These are phyloP conservation scores for Drosophila nigromelanica DNA, from an alignment of 1,140 invertebrate genomes.

Conservation along the genomic window DNA sequence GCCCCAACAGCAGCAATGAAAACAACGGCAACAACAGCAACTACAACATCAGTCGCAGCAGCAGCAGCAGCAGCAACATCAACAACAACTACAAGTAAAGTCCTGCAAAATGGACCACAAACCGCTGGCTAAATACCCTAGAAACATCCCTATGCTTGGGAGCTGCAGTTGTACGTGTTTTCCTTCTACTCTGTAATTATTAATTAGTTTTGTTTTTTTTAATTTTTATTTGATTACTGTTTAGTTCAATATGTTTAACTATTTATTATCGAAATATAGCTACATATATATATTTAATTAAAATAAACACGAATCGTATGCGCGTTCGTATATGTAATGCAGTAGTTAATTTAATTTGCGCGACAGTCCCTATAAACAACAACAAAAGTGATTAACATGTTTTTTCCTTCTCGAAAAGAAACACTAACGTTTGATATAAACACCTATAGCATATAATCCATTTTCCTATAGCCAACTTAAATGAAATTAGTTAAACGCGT, in stretches of 20 bases:
- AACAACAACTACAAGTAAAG: slow-evolving; percentile 17
- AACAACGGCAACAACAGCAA: background rate
- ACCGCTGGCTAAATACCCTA: slow-evolving; percentile 21
- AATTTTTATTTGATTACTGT: slow-evolving; percentile 74
- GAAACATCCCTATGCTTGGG: slow-evolving; percentile 9
- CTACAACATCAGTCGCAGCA: slow-evolving; percentile 10
- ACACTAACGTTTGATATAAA: slow-evolving; percentile 41
- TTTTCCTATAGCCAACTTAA: slow-evolving; percentile 77
- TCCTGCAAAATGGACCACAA: slow-evolving; percentile 36
- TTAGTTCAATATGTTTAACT: slow-evolving; percentile 81
- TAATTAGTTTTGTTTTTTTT: slow-evolving; percentile 73
- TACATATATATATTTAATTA: slow-evolving; percentile 59
- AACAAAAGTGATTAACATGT: slow-evolving; percentile 71
- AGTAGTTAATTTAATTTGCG: slow-evolving; percentile 79
- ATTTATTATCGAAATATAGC: slow-evolving; percentile 79
- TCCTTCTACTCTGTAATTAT: slow-evolving; percentile 56
- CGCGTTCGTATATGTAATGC: slow-evolving; percentile 14
- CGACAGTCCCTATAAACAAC: slow-evolving; percentile 68
- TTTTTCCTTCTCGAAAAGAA: slow-evolving; percentile 50
- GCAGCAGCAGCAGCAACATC: slow-evolving; percentile 14
- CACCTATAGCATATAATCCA: slow-evolving; percentile 71
- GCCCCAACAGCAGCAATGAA: slow-evolving; percentile 13
- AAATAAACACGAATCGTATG: slow-evolving; percentile 38
- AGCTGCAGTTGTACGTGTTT: slow-evolving; percentile 51
- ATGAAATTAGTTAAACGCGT: slow-evolving; percentile 73